Percentiles rank a stretch among this genome's conserved stretches.
These are phyloP conservation scores for Caenorhabditis auriculariae DNA, from an alignment of 2,888 invertebrate species.

Conservation along the genomic window DNA sequence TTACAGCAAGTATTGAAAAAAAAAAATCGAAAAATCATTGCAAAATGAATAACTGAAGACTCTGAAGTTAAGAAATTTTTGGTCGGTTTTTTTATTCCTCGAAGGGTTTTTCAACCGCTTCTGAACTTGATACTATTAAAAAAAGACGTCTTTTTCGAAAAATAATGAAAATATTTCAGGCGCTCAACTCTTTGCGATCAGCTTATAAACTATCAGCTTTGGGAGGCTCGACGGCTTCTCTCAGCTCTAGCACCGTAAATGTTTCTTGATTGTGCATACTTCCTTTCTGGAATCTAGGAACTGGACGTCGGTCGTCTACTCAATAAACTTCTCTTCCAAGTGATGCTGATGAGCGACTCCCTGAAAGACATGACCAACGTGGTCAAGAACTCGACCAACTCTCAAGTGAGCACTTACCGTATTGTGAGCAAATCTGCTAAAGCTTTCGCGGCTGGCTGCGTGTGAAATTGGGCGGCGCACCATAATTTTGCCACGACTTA, in stretches of 20 bases:
- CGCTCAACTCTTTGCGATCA: conserved; percentile 76
- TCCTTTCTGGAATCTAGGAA: conserved; percentile 68
- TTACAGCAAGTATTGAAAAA: no score
- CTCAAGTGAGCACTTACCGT: conserved; percentile 42
- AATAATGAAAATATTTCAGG: no score
- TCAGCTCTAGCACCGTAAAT: conserved; percentile 28
- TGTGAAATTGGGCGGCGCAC: no score
- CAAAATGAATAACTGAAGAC: no score
- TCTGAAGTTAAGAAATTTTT: no score
- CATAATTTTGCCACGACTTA: no score
- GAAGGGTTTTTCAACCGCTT: no score
- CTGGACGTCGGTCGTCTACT: conserved; percentile 82
- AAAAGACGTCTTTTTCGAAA: no score
- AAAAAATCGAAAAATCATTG: no score
- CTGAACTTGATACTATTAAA: no score
- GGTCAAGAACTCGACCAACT: conserved; percentile 52
- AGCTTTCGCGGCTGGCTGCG: no score
- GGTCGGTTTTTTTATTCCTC: no score
- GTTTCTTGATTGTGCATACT: neutral
- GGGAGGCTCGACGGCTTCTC: conserved; percentile 67
- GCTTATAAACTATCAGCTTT: conserved; percentile 77
- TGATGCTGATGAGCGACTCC: conserved; percentile 80
- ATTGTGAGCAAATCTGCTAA: neutral
- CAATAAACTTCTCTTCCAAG: conserved; percentile 89
- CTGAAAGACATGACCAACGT: conserved; percentile 67